phyloP scores from a whole-genome alignment of 2,888 invertebrate genomes.

The Vanessa cardui region DNA sequence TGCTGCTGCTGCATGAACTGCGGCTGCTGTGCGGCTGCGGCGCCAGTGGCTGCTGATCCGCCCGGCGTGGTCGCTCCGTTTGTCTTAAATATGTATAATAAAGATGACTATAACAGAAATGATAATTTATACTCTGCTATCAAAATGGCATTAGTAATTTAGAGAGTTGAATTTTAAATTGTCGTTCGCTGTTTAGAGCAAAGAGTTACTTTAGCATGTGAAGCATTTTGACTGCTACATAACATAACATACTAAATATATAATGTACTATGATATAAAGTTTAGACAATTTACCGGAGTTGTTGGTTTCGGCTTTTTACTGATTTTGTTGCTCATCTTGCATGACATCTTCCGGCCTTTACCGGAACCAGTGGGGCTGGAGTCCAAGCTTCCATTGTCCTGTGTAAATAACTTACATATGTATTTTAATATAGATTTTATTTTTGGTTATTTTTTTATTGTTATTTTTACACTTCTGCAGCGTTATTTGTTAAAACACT shows the following conservation, averaged over 20 bases:
- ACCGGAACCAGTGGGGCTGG: slow-evolving; percentile 84
- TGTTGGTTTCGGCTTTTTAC: slow-evolving; percentile 76
- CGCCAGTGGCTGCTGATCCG: slow-evolving; percentile 64
- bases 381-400: slow-evolving; percentile 86
- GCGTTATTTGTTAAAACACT: no score
- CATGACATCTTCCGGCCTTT: slow-evolving; percentile 77
- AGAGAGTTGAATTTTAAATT: no score
- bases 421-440: not conserved
- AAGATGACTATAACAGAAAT: no score
- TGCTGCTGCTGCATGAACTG: slow-evolving; percentile 83
- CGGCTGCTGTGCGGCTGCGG: slow-evolving; percentile 74
- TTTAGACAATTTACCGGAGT: slow-evolving; percentile 61
- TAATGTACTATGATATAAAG: no score
- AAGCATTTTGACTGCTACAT: no score
- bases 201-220: no score
- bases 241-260: no score
- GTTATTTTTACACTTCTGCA: not conserved
- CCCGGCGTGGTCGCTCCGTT: slow-evolving; percentile 64
- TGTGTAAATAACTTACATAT: slow-evolving; percentile 40
- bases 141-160: no score
- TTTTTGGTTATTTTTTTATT: not conserved
- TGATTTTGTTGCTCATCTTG: slow-evolving; percentile 76
- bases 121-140: no score
- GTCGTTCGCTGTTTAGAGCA: no score
- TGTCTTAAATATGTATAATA: slow-evolving; percentile 50